phyloP scores from a whole-genome alignment of 2,113 vertebrate species.

The Speoplatyrhinus poulsoni region DNA sequence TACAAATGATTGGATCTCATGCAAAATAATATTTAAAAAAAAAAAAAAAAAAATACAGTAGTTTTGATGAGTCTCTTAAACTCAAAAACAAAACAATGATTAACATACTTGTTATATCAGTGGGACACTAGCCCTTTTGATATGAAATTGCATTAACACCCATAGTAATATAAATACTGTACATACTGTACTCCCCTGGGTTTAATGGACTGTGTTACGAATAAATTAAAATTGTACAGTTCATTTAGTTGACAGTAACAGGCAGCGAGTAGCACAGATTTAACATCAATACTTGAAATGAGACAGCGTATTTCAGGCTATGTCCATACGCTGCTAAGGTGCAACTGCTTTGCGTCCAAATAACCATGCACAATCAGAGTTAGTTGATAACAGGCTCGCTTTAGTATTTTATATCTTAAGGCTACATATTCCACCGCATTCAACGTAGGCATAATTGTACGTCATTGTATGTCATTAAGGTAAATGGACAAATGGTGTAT shows the following conservation, averaged over 20 bases:
- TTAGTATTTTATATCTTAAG: slow-evolving; percentile 27
- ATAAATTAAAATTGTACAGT: background rate
- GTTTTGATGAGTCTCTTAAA: slow-evolving; percentile 35
- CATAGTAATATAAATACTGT: slow-evolving; percentile 6
- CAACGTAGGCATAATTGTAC: slow-evolving; percentile 42
- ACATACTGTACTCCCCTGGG: slow-evolving; percentile 5
- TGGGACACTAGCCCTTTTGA: slow-evolving; percentile 13
- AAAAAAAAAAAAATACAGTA: background rate
- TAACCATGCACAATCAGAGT: slow-evolving; percentile 60
- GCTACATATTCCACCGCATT: slow-evolving; percentile 54
- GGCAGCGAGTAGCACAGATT: slow-evolving; percentile 28
- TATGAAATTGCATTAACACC: slow-evolving; percentile 7
- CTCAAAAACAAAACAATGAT: slow-evolving; percentile 25
- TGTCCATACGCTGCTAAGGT: slow-evolving; percentile 25
- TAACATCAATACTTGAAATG: slow-evolving; percentile 32
- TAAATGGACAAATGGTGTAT: slow-evolving; percentile 44
- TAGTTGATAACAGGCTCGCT: slow-evolving; percentile 12
- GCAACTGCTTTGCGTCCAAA: slow-evolving; percentile 23
- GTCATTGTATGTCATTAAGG: slow-evolving; percentile 26
- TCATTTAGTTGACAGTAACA: slow-evolving; percentile 2
- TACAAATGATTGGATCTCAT: slow-evolving; percentile 20
- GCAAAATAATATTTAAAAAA: slow-evolving; percentile 1
- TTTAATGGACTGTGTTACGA: slow-evolving; percentile 9
- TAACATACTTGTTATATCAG: background rate
- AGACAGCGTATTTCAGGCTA: no score